Evolutionary conservation across 2,888 invertebrate species (phyloP), one percentile per base, ranked within the genome.

Genomic region (Pseudococcus viburni): DNA sequence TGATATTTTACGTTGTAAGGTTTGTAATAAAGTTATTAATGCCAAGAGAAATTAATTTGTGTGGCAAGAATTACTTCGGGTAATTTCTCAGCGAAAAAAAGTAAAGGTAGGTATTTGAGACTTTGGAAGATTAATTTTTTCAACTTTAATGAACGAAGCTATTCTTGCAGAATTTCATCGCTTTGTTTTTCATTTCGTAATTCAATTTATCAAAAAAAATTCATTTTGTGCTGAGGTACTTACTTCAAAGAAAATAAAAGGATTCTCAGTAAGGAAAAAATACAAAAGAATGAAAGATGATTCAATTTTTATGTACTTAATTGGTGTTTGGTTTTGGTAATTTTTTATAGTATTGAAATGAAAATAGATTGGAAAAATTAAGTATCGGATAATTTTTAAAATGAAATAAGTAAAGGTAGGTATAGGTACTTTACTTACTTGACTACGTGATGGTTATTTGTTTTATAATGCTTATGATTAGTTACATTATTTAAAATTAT

Each of bases 21-120:
- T 39, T 77, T 77, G 55, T 39, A 39, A 77, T 42, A 39, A 39
- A 77, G 39, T 77, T 39, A 77, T 77, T 42, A 77, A 77, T 77
- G 77, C 26, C 77, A 77, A n/a, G 4, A 22, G 3, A 42, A 77
- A 77, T 77, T 77, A 77, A 77, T 77, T 55, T 55, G n/a, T 39
- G 77, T 77, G 77, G 39, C n/a, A 77, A 73, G 22, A 26, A 73
- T 73, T 73, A 39, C 42, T 77, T 1, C 2, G 9, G 73, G 77
- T 39, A 39, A 77, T 33, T 77, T 77, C 15, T 39, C 33, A 33
- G 15, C 68, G n/a, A n/a, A 77, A n/a, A 39, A 77, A 15, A 77
- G 33, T n/a, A 42, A 42, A 77, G 42, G 77, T 77, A 39, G 8
- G 33, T 77, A 42, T 55, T 55, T 55, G n/a, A 77, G 42, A 77